Conservation (phyloP, 2,113 vertebrate genomes). For the Nyctereutes procyonoides region DNA sequence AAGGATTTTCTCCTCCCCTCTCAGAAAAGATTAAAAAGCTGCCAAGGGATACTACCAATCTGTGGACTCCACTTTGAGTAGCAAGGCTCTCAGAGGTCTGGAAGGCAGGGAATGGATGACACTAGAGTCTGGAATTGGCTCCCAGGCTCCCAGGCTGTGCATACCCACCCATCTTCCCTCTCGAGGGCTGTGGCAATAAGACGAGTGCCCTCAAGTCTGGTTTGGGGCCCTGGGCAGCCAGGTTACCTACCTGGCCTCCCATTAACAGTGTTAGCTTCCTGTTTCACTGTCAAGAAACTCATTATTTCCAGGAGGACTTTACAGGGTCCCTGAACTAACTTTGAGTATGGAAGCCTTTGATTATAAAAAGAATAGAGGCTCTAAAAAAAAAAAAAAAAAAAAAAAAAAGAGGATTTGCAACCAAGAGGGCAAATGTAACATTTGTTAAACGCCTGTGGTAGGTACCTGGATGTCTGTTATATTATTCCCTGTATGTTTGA, state of each 20-base stretch:
- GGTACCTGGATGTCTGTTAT: not conserved
- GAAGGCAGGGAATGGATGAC: not conserved
- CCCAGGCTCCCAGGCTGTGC: not conserved
- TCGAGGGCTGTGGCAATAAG: not conserved
- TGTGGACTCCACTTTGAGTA: not conserved
- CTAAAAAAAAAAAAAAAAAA: not conserved
- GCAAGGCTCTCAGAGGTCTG: not conserved
- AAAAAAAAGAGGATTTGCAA: not conserved
- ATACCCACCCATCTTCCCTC: not conserved
- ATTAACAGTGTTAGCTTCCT: not conserved
- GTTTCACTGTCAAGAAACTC: not conserved
- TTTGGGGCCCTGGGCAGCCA: not conserved
- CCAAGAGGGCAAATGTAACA: not conserved
- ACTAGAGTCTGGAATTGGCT: not conserved
- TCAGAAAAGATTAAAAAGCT: not conserved
- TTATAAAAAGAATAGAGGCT: not conserved
- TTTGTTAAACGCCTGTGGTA: not conserved
- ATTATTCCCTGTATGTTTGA: not conserved
- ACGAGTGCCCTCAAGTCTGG: not conserved
- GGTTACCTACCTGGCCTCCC: not conserved
- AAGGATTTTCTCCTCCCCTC: not conserved
- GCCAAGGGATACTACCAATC: accelerated
- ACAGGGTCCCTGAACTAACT: not conserved
- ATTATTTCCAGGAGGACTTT: not conserved
- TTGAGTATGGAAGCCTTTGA: not conserved